phyloP scores from a whole-genome alignment of 2,888 invertebrate genomes.

The Cheilosia grossa region DNA sequence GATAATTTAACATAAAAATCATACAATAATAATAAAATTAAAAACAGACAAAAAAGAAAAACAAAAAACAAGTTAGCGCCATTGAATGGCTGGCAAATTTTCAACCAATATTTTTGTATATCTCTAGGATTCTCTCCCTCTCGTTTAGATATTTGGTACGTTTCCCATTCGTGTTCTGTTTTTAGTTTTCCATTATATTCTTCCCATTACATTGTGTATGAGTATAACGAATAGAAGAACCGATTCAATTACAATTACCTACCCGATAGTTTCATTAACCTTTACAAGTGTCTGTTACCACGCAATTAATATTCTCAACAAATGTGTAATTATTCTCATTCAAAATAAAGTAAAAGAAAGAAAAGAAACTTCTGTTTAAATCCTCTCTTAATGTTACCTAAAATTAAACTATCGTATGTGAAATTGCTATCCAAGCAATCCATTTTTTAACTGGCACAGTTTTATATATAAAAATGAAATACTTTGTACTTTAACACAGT shows the following conservation, averaged over 20 bases:
- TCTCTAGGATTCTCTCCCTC: slow-evolving; percentile 54
- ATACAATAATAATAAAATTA: slow-evolving; percentile 63
- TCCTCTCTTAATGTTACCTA: slow-evolving; percentile 43
- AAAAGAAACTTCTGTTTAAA: background rate
- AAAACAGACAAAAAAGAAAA: slow-evolving; percentile 37
- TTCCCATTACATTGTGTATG: slow-evolving; percentile 21
- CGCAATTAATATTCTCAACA: slow-evolving; percentile 31
- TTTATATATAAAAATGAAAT: slow-evolving; percentile 64
- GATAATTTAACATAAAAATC: slow-evolving; percentile 59
- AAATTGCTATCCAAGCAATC: slow-evolving; percentile 53
- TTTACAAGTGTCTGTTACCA: slow-evolving; percentile 22
- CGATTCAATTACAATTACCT: slow-evolving; percentile 58
- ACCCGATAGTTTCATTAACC: slow-evolving; percentile 44
- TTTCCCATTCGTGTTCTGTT: slow-evolving; percentile 54
- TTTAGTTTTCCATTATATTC: slow-evolving; percentile 26
- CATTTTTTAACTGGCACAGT: slow-evolving; percentile 68
- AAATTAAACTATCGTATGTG: slow-evolving; percentile 45
- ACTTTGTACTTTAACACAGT: slow-evolving; percentile 72
- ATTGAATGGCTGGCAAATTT: slow-evolving; percentile 64
- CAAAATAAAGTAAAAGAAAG: slow-evolving; percentile 2
- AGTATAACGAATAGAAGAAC: slow-evolving; percentile 28
- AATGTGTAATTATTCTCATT: slow-evolving; percentile 47
- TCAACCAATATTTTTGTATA: slow-evolving; percentile 70
- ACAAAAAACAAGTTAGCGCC: slow-evolving; percentile 51
- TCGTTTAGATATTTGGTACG: slow-evolving; percentile 49